A percentile compares a stretch with the other conserved stretches of the same genome.
Evolutionary conservation across 2,888 invertebrate genomes (phyloP).

Genomic region (Heliconius aoede): DNA sequence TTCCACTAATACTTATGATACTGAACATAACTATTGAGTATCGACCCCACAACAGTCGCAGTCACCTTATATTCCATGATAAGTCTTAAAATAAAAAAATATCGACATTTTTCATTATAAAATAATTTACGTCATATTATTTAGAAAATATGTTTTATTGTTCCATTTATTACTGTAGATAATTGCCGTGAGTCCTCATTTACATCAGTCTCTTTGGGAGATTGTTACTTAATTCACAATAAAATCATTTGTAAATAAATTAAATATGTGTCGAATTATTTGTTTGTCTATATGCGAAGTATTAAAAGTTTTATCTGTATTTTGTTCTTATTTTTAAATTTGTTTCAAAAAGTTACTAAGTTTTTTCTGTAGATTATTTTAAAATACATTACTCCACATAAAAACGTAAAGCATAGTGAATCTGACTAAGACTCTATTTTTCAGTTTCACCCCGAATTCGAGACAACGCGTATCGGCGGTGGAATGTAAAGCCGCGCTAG

Average conservation of each 20-base stretch:
- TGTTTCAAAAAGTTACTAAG: too few species aligned
- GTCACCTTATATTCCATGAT: background rate
- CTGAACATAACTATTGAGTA: background rate
- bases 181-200: conserved; percentile 18
- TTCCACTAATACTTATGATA: too few species aligned
- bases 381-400: too few species aligned
- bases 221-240: conserved; percentile 27
- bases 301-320: too few species aligned
- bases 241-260: background rate
- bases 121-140: background rate
- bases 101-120: background rate
- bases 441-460: too few species aligned
- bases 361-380: too few species aligned
- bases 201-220: conserved; percentile 22
- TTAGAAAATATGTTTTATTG: background rate
- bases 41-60: background rate
- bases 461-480: too few species aligned
- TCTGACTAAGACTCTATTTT: too few species aligned
- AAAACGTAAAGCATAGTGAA: too few species aligned
- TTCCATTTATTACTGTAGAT: conserved; percentile 12
- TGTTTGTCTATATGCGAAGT: background rate
- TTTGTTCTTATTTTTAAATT: too few species aligned
- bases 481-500: too few species aligned
- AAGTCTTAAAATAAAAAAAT: background rate
- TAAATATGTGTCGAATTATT: background rate